Conservation (phyloP, 2,797 vertebrate species). For the Enteromius argenteus region DNA sequence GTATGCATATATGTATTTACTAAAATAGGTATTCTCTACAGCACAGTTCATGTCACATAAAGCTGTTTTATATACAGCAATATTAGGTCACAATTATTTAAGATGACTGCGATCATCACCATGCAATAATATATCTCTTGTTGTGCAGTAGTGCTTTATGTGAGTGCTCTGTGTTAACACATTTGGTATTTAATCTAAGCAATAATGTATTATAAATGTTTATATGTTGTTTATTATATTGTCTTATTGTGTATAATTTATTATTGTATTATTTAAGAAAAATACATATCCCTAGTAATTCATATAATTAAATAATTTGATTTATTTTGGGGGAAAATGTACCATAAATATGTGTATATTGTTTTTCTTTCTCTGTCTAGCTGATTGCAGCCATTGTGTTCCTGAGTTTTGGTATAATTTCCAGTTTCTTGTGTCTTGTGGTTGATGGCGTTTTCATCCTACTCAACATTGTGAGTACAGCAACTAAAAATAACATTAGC, state of each 20-base stretch:
- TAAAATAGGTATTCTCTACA: neutral
- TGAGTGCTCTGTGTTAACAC: neutral
- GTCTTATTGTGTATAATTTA: neutral
- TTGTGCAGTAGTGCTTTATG: neutral
- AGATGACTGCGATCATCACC: neutral
- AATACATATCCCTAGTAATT: neutral
- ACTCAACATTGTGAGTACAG: slow-evolving; percentile 73
- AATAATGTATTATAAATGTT: neutral
- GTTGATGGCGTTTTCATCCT: slow-evolving; percentile 73
- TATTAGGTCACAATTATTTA: neutral
- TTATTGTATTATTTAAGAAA: neutral
- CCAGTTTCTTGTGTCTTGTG: slow-evolving; percentile 75
- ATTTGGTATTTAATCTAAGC: neutral
- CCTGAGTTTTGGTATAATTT: slow-evolving; percentile 76
- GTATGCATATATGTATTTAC: neutral
- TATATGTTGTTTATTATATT: neutral
- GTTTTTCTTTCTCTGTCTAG: slow-evolving; percentile 58
- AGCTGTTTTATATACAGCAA: neutral
- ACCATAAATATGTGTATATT: neutral
- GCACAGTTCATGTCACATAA: neutral
- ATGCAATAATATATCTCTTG: neutral
- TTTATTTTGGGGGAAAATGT: no score
- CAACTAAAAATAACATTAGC: neutral
- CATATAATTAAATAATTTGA: neutral
- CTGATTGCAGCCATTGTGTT: slow-evolving; percentile 75